These are phyloP conservation scores for Drosophila takahashii DNA, from an alignment of 1,140 invertebrate species.

Conservation along the genomic window DNA sequence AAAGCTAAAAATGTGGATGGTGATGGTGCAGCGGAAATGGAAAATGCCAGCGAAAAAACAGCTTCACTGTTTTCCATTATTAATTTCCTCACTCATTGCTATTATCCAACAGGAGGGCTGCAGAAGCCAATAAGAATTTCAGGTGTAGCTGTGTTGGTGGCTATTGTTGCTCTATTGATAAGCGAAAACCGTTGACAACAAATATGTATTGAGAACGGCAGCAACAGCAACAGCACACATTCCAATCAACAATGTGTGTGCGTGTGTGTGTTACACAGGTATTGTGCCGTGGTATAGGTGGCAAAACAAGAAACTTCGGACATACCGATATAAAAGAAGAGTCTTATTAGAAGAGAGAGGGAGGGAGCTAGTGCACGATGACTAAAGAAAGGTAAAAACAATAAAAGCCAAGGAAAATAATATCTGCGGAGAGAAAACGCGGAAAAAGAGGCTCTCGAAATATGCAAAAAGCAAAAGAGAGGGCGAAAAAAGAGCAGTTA, in stretches of 20 bases:
- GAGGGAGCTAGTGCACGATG: constrained; percentile 60
- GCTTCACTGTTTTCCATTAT: constrained; percentile 24
- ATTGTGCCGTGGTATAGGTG: constrained; percentile 33
- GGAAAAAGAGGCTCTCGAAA: constrained; percentile 43
- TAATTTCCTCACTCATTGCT: constrained; percentile 20
- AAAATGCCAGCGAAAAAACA: constrained; percentile 47
- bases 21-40: constrained; percentile 50
- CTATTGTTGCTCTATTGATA: constrained; percentile 53
- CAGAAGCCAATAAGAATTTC: constrained; percentile 22
- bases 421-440: constrained; percentile 48
- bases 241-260: constrained; percentile 39
- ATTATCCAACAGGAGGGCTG: constrained; percentile 23
- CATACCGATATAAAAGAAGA: constrained; percentile 55
- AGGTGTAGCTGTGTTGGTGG: constrained; percentile 21
- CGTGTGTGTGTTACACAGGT: constrained; percentile 9
- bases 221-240: constrained; percentile 48
- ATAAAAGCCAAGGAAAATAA: constrained; percentile 49
- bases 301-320: constrained; percentile 74
- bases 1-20: constrained; percentile 36
- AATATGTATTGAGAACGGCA: constrained; percentile 71
- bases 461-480: constrained; percentile 35
- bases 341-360: constrained; percentile 71
- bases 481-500: constrained; percentile 53
- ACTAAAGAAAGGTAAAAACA: constrained; percentile 67
- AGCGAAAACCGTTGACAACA: constrained; percentile 73